Evolutionary conservation across 2,888 invertebrate genomes (phyloP).

Genomic region (Operophtera brumata): DNA sequence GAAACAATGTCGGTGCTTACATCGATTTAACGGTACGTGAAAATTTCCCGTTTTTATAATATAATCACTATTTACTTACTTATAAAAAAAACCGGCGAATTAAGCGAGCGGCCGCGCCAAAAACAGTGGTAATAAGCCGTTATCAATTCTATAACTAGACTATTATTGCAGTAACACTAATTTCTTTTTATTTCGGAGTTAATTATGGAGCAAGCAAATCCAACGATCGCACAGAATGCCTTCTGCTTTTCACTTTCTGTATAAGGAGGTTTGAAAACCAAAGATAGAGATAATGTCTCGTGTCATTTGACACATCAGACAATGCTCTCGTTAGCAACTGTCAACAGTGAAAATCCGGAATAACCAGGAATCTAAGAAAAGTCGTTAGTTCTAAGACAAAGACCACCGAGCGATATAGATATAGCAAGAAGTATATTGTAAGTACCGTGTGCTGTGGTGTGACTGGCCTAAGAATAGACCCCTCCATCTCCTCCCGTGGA

Average conservation of each 20-base stretch:
- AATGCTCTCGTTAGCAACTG: not conserved
- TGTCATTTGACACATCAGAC: not conserved
- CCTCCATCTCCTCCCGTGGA: too few species aligned
- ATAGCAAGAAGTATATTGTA: too few species aligned
- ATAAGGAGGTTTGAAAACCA: not conserved
- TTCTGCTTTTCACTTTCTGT: not conserved
- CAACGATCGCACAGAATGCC: not conserved
- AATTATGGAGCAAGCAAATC: not conserved
- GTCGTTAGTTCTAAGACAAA: not conserved
- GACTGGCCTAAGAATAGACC: too few species aligned
- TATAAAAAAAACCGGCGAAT: too few species aligned
- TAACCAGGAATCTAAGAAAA: not conserved
- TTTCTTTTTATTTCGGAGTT: conserved; percentile 2
- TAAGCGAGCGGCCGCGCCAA: too few species aligned
- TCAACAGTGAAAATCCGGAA: not conserved
- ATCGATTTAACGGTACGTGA: too few species aligned
- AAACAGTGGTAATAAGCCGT: too few species aligned
- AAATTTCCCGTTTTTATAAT: too few species aligned
- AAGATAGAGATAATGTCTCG: not conserved
- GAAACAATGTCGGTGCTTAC: too few species aligned
- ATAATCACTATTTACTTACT: too few species aligned
- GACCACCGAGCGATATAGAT: not conserved
- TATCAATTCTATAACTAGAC: too few species aligned
- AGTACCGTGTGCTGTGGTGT: too few species aligned
- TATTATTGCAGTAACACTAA: not conserved